These are phyloP conservation scores for Cephus runcator DNA, from an alignment of 2,888 invertebrate genomes.

Conservation along the genomic window DNA sequence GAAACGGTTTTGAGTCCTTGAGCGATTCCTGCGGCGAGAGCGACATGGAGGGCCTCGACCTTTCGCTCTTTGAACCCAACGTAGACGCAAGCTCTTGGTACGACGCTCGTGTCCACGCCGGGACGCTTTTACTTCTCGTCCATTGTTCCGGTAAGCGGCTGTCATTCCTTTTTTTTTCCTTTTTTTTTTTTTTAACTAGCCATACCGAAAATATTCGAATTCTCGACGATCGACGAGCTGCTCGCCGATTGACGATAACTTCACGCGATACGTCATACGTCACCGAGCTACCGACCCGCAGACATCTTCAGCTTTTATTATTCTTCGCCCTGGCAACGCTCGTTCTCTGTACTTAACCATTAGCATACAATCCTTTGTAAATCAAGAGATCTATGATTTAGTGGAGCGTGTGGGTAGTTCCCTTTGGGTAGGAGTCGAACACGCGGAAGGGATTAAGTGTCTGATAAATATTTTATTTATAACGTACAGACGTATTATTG, in stretches of 20 bases:
- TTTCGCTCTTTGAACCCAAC: slow-evolving; percentile 75
- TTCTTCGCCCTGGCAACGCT: neutral
- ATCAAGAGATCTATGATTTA: neutral
- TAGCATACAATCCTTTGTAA: neutral
- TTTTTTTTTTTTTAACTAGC: neutral
- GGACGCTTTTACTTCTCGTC: slow-evolving; percentile 58
- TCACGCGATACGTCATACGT: neutral
- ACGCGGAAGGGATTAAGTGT: neutral
- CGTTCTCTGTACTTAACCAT: neutral
- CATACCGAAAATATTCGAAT: neutral
- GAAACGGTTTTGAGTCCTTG: slow-evolving; percentile 70
- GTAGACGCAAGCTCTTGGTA: slow-evolving; percentile 58
- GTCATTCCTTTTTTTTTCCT: neutral
- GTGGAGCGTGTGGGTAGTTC: neutral
- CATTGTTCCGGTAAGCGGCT: slow-evolving; percentile 59
- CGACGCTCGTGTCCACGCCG: slow-evolving; percentile 58
- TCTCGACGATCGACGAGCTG: neutral
- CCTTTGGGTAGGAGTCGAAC: neutral
- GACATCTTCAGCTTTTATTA: neutral
- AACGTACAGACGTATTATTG: neutral
- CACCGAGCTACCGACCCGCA: neutral
- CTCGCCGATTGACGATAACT: neutral
- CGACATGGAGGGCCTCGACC: slow-evolving; percentile 76
- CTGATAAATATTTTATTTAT: neutral
- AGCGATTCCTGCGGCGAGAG: slow-evolving; percentile 72